These are phyloP conservation scores for Pectinophora gossypiella DNA, from an alignment of 1,140 invertebrate species.

Conservation along the genomic window DNA sequence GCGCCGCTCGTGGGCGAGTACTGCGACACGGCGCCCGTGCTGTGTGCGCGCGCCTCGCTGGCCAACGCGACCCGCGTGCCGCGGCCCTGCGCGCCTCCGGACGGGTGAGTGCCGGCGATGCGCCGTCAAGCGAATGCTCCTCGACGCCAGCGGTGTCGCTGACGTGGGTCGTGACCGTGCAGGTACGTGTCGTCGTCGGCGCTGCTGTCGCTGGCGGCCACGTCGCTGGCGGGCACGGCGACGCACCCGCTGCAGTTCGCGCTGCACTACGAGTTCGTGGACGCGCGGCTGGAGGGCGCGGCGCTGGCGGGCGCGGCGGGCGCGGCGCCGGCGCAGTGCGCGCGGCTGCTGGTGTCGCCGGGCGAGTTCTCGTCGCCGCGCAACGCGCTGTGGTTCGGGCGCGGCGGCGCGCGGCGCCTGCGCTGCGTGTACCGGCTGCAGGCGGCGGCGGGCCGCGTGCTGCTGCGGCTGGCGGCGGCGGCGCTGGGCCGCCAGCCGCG, in stretches of 20 bases:
- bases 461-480: slow-evolving; percentile 66
- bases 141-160: too few species aligned
- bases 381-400: slow-evolving; percentile 86
- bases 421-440: slow-evolving; percentile 85
- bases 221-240: slow-evolving; percentile 79
- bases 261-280: slow-evolving; percentile 89
- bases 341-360: slow-evolving; percentile 62
- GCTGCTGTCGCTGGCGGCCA: slow-evolving; percentile 60
- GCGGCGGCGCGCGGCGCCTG: slow-evolving; percentile 84
- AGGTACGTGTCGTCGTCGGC: slow-evolving; percentile 81
- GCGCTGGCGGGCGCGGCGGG: slow-evolving; percentile 32
- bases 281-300: slow-evolving; percentile 80
- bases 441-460: slow-evolving; percentile 79
- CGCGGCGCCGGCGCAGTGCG: slow-evolving; percentile 39
- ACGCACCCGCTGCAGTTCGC: slow-evolving; percentile 80
- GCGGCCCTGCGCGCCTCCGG: slow-evolving; percentile 83
- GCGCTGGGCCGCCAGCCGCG: slow-evolving; percentile 54
- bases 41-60: slow-evolving; percentile 88
- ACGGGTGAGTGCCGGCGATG: slow-evolving; percentile 77
- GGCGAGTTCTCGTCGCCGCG: slow-evolving; percentile 80
- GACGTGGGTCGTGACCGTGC: neutral
- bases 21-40: slow-evolving; percentile 84
- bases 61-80: slow-evolving; percentile 84
- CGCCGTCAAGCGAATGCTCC: too few species aligned
- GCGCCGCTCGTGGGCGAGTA: slow-evolving; percentile 76